Percentiles rank a stretch among this genome's conserved stretches.
phyloP scores from a whole-genome alignment of 92 coral and sea anemone species.

The Blastomussa wellsi region DNA sequence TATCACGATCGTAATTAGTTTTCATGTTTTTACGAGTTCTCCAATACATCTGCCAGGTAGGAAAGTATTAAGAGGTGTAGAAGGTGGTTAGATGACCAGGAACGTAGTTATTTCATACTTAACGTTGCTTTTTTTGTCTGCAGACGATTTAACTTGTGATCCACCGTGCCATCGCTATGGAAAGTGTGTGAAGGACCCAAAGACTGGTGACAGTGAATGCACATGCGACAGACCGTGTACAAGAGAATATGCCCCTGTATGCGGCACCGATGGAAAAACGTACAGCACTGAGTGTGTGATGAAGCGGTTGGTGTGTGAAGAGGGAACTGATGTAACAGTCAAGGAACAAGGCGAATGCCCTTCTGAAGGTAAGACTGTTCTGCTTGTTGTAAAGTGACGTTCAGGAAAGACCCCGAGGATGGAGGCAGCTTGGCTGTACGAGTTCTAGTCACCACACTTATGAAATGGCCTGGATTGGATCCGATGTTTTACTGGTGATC shows the following conservation, averaged over 20 bases:
- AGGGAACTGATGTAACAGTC: constrained; percentile 29
- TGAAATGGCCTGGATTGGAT: no score
- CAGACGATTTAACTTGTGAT: constrained; percentile 4
- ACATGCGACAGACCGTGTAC: constrained; percentile 40
- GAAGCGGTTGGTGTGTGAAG: constrained; percentile 49
- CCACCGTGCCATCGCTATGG: constrained; percentile 9
- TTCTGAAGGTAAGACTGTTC: no score
- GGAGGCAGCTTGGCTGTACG: no score
- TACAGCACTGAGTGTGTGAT: constrained; percentile 54
- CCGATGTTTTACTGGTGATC: no score
- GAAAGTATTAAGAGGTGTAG: neutral
- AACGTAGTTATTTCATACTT: no score
- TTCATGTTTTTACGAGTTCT: neutral
- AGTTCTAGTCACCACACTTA: neutral
- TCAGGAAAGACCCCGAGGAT: no score
- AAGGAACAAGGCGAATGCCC: constrained; percentile 33
- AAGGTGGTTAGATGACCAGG: neutral
- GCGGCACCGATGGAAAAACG: constrained; percentile 56
- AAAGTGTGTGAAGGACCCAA: neutral
- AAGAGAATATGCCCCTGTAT: constrained; percentile 53
- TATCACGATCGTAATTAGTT: no score
- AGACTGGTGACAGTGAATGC: neutral
- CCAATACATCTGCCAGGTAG: neutral
- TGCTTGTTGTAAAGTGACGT: no score
- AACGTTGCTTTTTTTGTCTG: neutral